These are phyloP conservation scores for Sebastes iracundus DNA, from an alignment of 2,797 vertebrate genomes.

Conservation along the genomic window DNA sequence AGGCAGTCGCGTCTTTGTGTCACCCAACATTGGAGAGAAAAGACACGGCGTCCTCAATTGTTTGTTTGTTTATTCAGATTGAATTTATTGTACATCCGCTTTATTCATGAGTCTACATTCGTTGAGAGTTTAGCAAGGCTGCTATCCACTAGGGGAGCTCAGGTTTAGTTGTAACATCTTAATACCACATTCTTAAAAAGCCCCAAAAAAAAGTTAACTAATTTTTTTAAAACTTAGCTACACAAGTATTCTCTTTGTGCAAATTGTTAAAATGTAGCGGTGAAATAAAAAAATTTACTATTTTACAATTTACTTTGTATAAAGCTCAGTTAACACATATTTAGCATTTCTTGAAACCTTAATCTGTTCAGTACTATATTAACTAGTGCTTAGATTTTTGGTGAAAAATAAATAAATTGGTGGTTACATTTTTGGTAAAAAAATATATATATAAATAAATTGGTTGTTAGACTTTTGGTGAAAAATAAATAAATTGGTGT, in stretches of 20 bases:
- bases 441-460: too few species aligned
- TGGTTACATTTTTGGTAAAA: too few species aligned
- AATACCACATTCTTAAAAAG: neutral
- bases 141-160: neutral
- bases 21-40: neutral
- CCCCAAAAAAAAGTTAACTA: too few species aligned
- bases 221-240: too few species aligned
- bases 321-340: neutral
- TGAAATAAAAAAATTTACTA: neutral
- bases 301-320: neutral
- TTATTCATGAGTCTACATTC: neutral
- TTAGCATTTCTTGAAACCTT: neutral
- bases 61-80: slow-evolving; percentile 3
- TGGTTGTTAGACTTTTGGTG: rapidly evolving
- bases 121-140: neutral
- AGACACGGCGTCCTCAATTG: neutral
- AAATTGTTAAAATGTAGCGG: neutral
- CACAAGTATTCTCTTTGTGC: neutral
- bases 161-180: neutral
- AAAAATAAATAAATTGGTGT: neutral
- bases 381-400: neutral
- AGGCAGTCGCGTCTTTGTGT: slow-evolving; percentile 8
- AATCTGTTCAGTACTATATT: neutral
- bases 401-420: neutral
- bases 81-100: neutral